phyloP scores from a whole-genome alignment of 1,140 invertebrate species.

The Oppia nitens region DNA sequence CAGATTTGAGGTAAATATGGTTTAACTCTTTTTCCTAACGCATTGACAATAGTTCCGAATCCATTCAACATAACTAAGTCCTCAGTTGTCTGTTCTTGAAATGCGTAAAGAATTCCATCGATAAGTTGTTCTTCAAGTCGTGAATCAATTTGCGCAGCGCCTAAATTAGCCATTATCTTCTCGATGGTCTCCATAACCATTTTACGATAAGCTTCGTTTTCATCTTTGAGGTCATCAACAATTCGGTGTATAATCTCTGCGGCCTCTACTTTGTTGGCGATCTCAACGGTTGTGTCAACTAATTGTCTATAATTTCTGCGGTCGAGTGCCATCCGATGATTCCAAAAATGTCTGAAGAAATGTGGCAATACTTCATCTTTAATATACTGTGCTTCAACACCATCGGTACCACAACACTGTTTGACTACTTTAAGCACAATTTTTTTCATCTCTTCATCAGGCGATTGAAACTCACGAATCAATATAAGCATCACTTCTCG shows the following conservation, averaged over 20 bases:
- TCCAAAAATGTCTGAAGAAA: conserved; percentile 99
- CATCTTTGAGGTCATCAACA: conserved; percentile 97
- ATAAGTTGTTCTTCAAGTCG: conserved; percentile 95
- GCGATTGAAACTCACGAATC: conserved; percentile 97
- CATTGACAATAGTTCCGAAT: conserved; percentile 96
- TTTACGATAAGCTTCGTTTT: conserved; percentile 98
- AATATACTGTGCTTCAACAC: conserved; percentile 97
- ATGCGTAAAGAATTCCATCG: conserved; percentile 97
- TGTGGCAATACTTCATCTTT: conserved; percentile 97
- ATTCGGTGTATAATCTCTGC: conserved; percentile 97
- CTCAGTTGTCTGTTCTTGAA: conserved; percentile 98
- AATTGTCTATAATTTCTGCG: conserved; percentile 91
- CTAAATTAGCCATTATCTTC: conserved; percentile 91
- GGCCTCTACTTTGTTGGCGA: conserved; percentile 96
- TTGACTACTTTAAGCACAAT: conserved; percentile 99
- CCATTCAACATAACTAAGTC: conserved; percentile 99
- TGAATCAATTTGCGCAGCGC: conserved; percentile 93
- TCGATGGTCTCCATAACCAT: conserved; percentile 99
- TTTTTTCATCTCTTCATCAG: conserved; percentile 99
- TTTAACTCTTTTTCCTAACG: conserved; percentile 89
- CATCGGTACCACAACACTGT: conserved; percentile 98
- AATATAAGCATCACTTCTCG: conserved; percentile 99
- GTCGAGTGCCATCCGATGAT: conserved; percentile 97
- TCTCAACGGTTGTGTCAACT: conserved; percentile 98
- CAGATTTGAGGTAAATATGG: conserved; percentile 98